These are phyloP conservation scores for Catharus minimus DNA, from an alignment of 2,113 vertebrate genomes.

Conservation along the genomic window DNA sequence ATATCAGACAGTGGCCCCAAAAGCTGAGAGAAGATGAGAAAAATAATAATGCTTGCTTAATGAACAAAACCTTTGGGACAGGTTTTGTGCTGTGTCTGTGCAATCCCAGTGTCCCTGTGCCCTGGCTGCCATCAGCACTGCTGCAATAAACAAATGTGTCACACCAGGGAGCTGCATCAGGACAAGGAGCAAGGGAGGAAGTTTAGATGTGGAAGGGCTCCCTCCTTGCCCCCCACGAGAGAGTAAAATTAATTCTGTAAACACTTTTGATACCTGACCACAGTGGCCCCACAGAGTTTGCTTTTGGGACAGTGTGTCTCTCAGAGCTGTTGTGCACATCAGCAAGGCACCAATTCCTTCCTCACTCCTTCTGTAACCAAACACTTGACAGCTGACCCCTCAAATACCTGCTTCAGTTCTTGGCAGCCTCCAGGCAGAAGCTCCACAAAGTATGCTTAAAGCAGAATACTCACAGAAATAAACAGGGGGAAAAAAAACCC, in stretches of 20 bases:
- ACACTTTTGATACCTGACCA: background rate
- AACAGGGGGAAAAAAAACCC: background rate
- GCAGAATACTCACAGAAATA: background rate
- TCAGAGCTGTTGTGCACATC: background rate
- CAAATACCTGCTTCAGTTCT: background rate
- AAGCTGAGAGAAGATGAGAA: background rate
- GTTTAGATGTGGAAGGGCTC: background rate
- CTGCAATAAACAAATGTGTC: background rate
- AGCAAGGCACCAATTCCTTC: background rate
- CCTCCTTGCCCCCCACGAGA: rapidly evolving
- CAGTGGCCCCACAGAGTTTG: background rate
- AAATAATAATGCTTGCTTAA: background rate
- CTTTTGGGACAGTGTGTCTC: background rate
- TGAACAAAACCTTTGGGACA: background rate
- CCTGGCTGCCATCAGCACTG: background rate
- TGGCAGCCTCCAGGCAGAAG: background rate
- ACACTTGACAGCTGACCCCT: background rate
- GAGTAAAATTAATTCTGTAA: background rate
- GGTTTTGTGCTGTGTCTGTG: background rate
- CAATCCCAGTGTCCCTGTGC: background rate
- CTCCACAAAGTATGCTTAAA: background rate
- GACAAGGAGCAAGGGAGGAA: background rate
- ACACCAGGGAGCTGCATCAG: background rate
- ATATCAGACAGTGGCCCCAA: background rate
- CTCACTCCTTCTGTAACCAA: background rate